These are phyloP conservation scores for Tenthredo scrophulariae DNA, from an alignment of 2,888 invertebrate genomes.

Conservation along the genomic window DNA sequence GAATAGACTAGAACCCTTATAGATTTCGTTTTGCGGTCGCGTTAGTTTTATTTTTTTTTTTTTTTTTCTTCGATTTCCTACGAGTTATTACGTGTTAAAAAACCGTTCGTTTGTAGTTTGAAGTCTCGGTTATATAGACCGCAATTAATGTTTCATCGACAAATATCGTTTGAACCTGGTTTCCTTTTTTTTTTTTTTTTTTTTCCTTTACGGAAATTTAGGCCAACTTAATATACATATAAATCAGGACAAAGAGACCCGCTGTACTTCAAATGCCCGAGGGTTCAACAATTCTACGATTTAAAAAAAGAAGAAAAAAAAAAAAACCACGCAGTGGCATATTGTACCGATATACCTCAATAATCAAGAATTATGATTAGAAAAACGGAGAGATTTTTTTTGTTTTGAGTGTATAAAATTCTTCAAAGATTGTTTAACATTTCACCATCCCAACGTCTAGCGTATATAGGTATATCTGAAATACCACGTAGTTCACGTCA, in stretches of 20 bases:
- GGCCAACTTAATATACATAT: background rate
- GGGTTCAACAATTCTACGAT: background rate
- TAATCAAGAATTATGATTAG: background rate
- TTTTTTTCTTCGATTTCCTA: background rate
- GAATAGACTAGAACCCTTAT: background rate
- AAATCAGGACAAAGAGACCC: slow-evolving; percentile 1
- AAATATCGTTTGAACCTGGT: background rate
- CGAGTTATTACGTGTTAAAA: background rate
- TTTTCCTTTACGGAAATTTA: background rate
- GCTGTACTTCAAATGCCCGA: background rate
- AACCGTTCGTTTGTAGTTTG: background rate
- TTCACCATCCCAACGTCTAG: background rate
- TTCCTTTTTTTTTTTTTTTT: background rate
- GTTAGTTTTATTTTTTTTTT: background rate
- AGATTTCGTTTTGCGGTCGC: background rate
- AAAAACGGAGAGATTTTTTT: background rate
- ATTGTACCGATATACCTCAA: background rate
- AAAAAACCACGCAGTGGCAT: background rate
- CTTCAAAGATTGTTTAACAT: background rate
- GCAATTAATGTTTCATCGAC: background rate
- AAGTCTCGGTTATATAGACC: background rate
- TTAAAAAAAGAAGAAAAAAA: background rate
- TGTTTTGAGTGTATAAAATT: background rate
- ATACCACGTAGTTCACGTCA: background rate
- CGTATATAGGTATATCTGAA: background rate